Conservation (phyloP, 2,113 vertebrate genomes). For the Prolemur simus region DNA sequence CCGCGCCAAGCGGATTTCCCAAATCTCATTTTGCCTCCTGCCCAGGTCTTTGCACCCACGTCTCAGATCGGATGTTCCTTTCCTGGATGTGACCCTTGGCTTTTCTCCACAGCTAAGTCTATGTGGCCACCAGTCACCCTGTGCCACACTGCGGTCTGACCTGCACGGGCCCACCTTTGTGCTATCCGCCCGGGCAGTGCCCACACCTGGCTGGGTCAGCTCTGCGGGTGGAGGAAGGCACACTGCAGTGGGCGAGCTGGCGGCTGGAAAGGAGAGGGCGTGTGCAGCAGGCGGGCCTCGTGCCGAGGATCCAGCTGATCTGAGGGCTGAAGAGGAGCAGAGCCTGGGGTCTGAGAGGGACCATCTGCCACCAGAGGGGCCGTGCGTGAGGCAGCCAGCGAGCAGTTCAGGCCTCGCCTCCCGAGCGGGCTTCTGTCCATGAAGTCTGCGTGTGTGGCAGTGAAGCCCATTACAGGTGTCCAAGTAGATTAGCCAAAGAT, state of each 20-base stretch:
- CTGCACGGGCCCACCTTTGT: not conserved
- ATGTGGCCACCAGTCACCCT: not conserved
- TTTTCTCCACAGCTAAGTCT: not conserved
- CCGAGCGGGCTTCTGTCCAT: no score
- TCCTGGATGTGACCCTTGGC: not conserved
- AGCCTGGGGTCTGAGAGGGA: not conserved
- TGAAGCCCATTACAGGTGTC: not conserved
- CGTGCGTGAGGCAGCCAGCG: not conserved
- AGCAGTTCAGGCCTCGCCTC: no score
- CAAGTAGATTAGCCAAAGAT: not conserved
- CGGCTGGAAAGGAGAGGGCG: not conserved
- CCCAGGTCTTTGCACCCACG: not conserved
- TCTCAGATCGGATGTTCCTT: not conserved
- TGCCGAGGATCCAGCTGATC: not conserved
- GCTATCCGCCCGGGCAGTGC: no score
- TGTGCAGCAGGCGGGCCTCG: not conserved
- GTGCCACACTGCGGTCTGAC: not conserved
- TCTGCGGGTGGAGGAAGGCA: no score
- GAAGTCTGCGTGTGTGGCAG: not conserved
- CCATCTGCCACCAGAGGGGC: not conserved
- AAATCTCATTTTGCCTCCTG: not conserved
- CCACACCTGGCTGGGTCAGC: not conserved
- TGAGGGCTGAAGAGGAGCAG: no score
- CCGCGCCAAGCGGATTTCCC: accelerated
- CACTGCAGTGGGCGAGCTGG: no score